A percentile compares a stretch with the other conserved stretches of the same genome.
phyloP scores from a whole-genome alignment of 2,797 vertebrate genomes.

The Moxostoma hubbsi region DNA sequence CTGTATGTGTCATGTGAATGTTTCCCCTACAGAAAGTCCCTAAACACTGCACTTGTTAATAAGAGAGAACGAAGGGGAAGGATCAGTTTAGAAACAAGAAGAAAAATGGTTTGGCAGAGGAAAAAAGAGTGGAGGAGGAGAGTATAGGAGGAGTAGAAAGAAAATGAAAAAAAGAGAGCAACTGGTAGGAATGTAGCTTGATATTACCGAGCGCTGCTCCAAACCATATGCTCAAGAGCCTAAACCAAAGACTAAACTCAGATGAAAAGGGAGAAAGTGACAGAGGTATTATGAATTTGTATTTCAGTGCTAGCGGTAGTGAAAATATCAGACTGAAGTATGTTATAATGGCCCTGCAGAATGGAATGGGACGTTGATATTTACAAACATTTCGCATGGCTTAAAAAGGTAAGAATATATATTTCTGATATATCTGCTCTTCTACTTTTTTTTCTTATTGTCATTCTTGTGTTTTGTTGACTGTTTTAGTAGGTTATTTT shows the following conservation, averaged over 20 bases:
- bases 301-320: conserved; percentile 33
- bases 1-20: conserved; percentile 77
- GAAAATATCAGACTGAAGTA: conserved; percentile 61
- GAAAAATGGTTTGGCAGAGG: conserved; percentile 13
- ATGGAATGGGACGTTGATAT: conserved; percentile 98
- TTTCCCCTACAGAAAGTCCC: conserved; percentile 77
- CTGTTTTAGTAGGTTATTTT: too few species aligned
- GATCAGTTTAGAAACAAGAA: conserved; percentile 13
- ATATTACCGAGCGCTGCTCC: conserved; percentile 67
- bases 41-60: conserved; percentile 41
- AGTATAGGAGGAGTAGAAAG: conserved; percentile 57
- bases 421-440: conserved; percentile 56
- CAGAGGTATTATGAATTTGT: neutral
- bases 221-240: conserved; percentile 80
- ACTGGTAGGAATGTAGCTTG: conserved; percentile 76
- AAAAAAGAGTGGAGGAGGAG: conserved; percentile 24
- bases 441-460: conserved; percentile 32
- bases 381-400: conserved; percentile 97
- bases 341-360: conserved; percentile 85
- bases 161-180: conserved; percentile 69
- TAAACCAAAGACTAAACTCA: conserved; percentile 60
- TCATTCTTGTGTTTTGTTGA: neutral
- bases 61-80: conserved; percentile 43
- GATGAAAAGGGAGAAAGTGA: conserved; percentile 65
- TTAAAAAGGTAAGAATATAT: conserved; percentile 90